Base-by-base conservation (phyloP, 1,140 invertebrate genomes). In the Rhyacophila brunnea region DNA sequence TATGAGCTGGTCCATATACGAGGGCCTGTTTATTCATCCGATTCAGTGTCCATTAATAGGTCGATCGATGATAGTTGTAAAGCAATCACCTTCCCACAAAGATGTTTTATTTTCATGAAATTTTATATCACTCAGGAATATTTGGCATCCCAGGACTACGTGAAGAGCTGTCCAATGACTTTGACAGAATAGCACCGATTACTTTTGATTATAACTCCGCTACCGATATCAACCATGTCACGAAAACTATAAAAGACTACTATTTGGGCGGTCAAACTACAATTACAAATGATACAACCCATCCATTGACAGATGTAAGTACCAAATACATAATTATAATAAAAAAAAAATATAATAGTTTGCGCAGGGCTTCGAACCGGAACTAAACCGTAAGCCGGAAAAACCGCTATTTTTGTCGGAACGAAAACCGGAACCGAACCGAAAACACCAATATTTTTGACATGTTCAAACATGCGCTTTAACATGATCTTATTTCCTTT, bases 251-350 rank as follows among this genome's bases (percentile, higher is more conserved):
- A 9, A 67, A 35, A 35, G 34, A 62, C 1, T 68, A 67, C 51
- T 77, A 74, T 49, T 70, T 74, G 28, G 40, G 58, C 7, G 65
- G 67, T 4, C 28, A 34, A 10, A 56, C 67, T 32, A 57, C 67
- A 13, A 50, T 73, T 6, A 71, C 68, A 44, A 66, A 70, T 17
- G 18, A 51, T 11, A 70, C 69, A 0, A 62, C 54, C 1, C 63
- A 68, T 35, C 68, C 67, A 15, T 71, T 75, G 40, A 55, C 72
- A 19, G 68, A 75, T 68, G 73, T 75, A 58, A 71, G 70, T 66
- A 9, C 14, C 14, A 10, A 6, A 14, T 10, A 43, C 7, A 10
- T 10, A 10, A 10, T 43, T 7, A 35, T 6, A 6, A 6, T 35
- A 35, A 6, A 35, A 35, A 7, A 7, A n/a, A 35, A 35, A 35